A percentile compares a stretch with the other conserved stretches of the same genome.
phyloP scores from a whole-genome alignment of 2,113 vertebrate genomes.

The Mixornis gularis region DNA sequence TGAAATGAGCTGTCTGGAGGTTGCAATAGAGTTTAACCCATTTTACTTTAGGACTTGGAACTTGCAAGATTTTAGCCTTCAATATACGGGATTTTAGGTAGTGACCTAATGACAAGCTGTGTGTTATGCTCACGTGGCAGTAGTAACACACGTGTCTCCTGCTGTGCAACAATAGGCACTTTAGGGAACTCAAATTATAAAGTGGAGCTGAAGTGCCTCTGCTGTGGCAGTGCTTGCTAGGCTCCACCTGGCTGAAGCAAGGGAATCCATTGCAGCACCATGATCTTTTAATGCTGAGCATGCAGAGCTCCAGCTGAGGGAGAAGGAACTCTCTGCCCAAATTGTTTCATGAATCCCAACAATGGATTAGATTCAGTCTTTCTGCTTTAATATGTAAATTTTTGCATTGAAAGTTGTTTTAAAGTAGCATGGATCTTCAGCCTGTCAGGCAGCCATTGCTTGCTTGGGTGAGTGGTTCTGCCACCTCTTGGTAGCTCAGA shows the following conservation, averaged over 20 bases:
- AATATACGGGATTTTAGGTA: not conserved
- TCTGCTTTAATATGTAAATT: not conserved
- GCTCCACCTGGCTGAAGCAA: not conserved
- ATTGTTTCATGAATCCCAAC: not conserved
- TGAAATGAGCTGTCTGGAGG: not conserved
- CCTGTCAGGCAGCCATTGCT: not conserved
- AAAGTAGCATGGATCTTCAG: not conserved
- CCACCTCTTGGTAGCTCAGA: not conserved
- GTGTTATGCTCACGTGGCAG: not conserved
- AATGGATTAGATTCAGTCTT: not conserved
- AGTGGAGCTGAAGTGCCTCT: not conserved
- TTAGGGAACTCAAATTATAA: not conserved
- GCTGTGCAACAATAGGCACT: not conserved
- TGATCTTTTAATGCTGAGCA: rapidly evolving
- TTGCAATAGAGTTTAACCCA: not conserved
- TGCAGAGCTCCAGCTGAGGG: not conserved
- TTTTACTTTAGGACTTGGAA: not conserved
- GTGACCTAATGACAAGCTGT: not conserved
- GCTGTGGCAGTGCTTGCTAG: not conserved
- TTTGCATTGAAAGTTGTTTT: not conserved
- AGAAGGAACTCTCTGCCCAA: not conserved
- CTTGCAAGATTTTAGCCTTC: not conserved
- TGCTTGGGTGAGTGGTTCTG: not conserved
- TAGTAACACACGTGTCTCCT: not conserved
- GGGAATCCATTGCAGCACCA: not conserved